Base-by-base conservation (phyloP, 2,888 invertebrate species). In the Pristionchus fissidentatus region DNA sequence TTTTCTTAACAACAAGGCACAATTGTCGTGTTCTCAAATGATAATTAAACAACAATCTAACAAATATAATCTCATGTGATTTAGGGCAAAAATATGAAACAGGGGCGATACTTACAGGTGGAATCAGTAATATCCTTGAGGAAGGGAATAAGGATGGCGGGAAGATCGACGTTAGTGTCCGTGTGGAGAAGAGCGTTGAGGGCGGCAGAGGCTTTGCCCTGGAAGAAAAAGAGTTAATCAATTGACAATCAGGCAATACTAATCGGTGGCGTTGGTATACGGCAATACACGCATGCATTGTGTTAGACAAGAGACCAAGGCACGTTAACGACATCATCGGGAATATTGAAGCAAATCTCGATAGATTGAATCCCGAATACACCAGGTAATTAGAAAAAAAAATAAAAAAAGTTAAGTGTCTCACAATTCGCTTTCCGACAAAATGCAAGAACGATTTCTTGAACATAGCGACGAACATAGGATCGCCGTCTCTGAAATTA, bases 391-490 rank as follows among this genome's bases (percentile, higher is more conserved):
- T n/a, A n/a, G n/a, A n/a, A n/a, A n/a, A n/a, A n/a, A n/a, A n/a
- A 8, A 8, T 19, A 22, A 13, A 5, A 8, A 8, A 19, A n/a
- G 3, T 5, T 22, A 19, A 32, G 32, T 22, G 38, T 3, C 80
- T 10, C 0, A 81, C 60, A 22, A 81, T 81, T 62, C 62, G 13
- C 46, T 81, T 81, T 19, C 26, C 43, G 22, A 35, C 46, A 29
- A 81, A 60, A 29, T 43, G 43, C 32, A 57, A 49, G 46, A 81
- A 62, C 4, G 80, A 46, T 22, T 62, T 60, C 80, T 62, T 81
- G 80, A 81, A 70, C 70, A 70, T 43, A 8, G 70, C 70, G 3
- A 70, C 43, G 43, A 70, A 70, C 43, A 41, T 38, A 70, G 70
- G 70, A 7, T 62, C 43, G 32, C 46, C 62, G 26, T 62, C 60